Evolutionary conservation across 1,140 invertebrate species (phyloP).

Genomic region (Battus philenor): DNA sequence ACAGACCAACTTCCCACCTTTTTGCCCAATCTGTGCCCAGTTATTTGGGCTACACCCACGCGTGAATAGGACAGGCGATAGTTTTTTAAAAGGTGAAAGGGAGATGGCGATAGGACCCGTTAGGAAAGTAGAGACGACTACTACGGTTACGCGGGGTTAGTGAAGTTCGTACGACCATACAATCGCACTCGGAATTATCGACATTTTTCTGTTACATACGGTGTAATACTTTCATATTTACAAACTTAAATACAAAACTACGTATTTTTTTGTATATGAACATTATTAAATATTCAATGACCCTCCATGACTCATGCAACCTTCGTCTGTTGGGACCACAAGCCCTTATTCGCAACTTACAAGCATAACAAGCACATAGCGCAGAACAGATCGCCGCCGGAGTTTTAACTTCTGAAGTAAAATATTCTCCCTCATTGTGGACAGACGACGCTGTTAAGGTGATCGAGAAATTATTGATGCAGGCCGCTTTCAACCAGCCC

Average conservation of each 20-base stretch:
- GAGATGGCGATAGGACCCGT: constrained; percentile 37
- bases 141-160: constrained; percentile 48
- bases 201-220: neutral
- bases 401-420: too few relatives aligned
- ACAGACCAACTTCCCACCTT: constrained; percentile 37
- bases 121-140: constrained; percentile 56
- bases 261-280: too few relatives aligned
- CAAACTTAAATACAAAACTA: too few relatives aligned
- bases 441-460: too few relatives aligned
- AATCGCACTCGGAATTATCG: neutral
- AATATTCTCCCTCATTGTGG: too few relatives aligned
- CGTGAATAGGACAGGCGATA: constrained; percentile 25
- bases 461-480: too few relatives aligned
- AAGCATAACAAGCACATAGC: neutral
- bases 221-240: too few relatives aligned
- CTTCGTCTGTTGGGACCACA: too few relatives aligned
- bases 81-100: constrained; percentile 18
- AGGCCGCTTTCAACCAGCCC: too few relatives aligned
- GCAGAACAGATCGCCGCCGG: too few relatives aligned
- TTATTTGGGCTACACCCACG: constrained; percentile 45
- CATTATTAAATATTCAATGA: too few relatives aligned
- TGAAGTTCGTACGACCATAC: constrained; percentile 24
- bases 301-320: too few relatives aligned
- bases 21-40: constrained; percentile 30
- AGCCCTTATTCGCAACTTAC: neutral